Conservation (phyloP, 2,113 vertebrate species). For the Oncorhynchus mykiss region DNA sequence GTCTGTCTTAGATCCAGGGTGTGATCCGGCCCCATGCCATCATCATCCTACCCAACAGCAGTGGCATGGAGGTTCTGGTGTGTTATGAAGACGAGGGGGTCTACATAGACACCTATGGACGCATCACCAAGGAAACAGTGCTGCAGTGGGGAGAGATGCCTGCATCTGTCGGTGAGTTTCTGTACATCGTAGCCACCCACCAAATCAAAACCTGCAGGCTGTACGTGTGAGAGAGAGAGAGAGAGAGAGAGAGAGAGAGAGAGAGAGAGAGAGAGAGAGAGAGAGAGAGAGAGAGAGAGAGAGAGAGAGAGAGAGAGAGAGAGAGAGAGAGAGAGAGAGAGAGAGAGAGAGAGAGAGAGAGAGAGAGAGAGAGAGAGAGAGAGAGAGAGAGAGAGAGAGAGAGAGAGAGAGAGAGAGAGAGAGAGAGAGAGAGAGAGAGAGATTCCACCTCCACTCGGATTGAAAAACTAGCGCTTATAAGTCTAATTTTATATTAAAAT, state of each 20-base stretch:
- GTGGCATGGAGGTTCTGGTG: conserved; percentile 89
- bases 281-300: too few relatives aligned
- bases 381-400: background rate
- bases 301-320: background rate
- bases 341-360: background rate
- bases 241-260: too few relatives aligned
- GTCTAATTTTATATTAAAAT: background rate
- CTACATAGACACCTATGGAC: conserved; percentile 90
- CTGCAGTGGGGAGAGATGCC: conserved; percentile 96
- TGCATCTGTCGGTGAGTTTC: conserved; percentile 84
- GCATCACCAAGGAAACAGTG: conserved; percentile 92
- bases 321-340: too few relatives aligned
- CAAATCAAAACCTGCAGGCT: background rate
- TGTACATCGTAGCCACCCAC: background rate
- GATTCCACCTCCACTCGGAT: background rate
- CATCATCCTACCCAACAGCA: conserved; percentile 90
- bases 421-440: background rate
- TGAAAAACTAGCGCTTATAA: background rate
- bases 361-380: too few relatives aligned
- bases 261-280: background rate
- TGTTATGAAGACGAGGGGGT: conserved; percentile 93
- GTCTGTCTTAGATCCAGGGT: conserved; percentile 79
- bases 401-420: too few relatives aligned
- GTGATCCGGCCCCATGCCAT: conserved; percentile 89
- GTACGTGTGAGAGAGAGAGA: background rate